Percentiles rank a stretch among this genome's conserved stretches.
phyloP scores from a whole-genome alignment of 2,113 vertebrate species.

The Malurus elegans region DNA sequence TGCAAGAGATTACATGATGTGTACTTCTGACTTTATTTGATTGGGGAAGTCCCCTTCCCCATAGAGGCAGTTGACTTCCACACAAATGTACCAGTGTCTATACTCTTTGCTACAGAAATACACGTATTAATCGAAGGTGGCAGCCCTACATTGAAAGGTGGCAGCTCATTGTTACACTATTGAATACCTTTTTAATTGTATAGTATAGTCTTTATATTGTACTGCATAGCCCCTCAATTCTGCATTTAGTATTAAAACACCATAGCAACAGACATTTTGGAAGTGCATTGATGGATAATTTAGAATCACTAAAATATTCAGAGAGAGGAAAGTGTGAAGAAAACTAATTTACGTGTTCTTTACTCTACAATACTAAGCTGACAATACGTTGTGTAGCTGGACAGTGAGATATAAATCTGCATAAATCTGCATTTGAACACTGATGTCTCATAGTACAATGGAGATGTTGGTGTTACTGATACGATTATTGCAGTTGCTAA shows the following conservation, averaged over 20 bases:
- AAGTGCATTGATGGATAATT: neutral
- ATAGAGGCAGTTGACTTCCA: neutral
- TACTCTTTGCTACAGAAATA: neutral
- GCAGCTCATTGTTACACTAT: neutral
- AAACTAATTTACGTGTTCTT: neutral
- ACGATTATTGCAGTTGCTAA: neutral
- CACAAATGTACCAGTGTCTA: neutral
- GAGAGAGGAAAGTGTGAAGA: neutral
- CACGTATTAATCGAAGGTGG: neutral
- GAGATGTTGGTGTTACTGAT: neutral
- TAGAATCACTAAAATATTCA: neutral
- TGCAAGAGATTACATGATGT: neutral
- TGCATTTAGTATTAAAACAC: neutral
- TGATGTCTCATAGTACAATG: neutral
- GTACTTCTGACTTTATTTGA: neutral
- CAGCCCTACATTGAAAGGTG: neutral
- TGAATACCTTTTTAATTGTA: neutral
- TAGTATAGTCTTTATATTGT: neutral
- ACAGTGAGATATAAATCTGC: neutral
- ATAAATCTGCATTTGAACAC: neutral
- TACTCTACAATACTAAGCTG: neutral
- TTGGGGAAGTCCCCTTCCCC: neutral
- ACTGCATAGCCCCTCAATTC: neutral
- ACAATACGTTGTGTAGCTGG: neutral
- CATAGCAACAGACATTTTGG: constrained; percentile 29